A percentile compares a stretch with the other conserved stretches of the same genome.
Conservation (phyloP, 2,888 invertebrate species). For the Drosophila lacicola region DNA sequence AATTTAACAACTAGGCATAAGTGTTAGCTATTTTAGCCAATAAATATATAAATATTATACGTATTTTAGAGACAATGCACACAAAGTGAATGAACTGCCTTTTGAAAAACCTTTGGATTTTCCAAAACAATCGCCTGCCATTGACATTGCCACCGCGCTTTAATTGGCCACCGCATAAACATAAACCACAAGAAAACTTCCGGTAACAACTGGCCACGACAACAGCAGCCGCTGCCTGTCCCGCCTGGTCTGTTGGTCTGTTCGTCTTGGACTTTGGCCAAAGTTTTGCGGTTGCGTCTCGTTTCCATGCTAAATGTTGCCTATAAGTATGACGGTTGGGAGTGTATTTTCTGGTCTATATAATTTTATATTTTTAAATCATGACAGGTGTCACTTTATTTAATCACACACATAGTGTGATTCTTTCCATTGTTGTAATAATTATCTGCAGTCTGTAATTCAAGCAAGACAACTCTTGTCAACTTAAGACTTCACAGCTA, state of each 20-base stretch:
- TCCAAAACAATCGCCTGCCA: conserved; percentile 56
- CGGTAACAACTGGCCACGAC: conserved; percentile 37
- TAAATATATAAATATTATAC: conserved; percentile 14
- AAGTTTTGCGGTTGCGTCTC: conserved; percentile 4
- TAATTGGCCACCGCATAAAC: conserved; percentile 53
- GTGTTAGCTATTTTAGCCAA: conserved; percentile 34
- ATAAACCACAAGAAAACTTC: conserved; percentile 61
- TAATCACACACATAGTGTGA: no score
- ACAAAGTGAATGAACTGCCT: conserved; percentile 46
- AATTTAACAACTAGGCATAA: conserved; percentile 27
- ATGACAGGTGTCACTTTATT: no score
- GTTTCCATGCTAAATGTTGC: conserved; percentile 2
- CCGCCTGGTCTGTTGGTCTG: no score
- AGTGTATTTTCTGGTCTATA: neutral
- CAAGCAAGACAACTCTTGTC: no score
- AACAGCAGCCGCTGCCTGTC: conserved; percentile 20
- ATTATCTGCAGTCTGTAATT: no score
- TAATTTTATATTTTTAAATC: no score
- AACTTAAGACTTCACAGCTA: no score
- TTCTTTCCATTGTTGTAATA: no score
- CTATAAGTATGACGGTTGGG: neutral
- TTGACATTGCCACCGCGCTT: conserved; percentile 50
- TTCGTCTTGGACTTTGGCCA: conserved; percentile 48
- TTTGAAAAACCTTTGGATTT: conserved; percentile 64
- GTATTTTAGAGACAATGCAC: conserved; percentile 8